Base-by-base conservation (phyloP, 2,888 invertebrate genomes). In the Vanessa cardui region DNA sequence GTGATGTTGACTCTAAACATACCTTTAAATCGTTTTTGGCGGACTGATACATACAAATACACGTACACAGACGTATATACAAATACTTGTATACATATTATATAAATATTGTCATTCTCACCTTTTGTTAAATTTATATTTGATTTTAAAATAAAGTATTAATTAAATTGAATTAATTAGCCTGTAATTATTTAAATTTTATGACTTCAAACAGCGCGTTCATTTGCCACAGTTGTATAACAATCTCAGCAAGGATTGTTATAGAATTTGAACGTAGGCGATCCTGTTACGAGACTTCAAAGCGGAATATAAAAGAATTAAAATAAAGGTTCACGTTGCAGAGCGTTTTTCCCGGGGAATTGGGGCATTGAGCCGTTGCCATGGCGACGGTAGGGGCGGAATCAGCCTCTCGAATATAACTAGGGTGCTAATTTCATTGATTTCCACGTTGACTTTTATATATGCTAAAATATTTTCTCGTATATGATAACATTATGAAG, bases 291-390 rank as follows among this genome's bases (percentile, higher is more conserved):
- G 18, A 56, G 33, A 33, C 56, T 56, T 56, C 56, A 56, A 56
- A 56, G 56, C 18, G 12, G 18, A 39, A 56, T 56, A 56, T 56
- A 56, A 56, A 56, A 56, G 52, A 50, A 66, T 72, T 60, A 72
- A 71, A 73, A 61, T 78, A 77, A 80, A 79, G 80, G 80, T 73
- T 76, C 77, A 61, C 74, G 74, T 71, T 75, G 77, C 74, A 77
- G 74, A 73, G 60, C 39, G 64, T 66, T 66, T 68, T 61, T 64
- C 58, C 67, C 64, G 61, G 68, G 83, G 83, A 89, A 85, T 86
- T 88, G 78, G 88, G 88, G 86, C 87, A 85, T 83, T 70, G 70
- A 72, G 72, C 67, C 66, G 77, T 77, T 72, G 73, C 74, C 72
- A 76, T 75, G 72, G 73, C 68, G 69, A 77, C 76, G 66, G 68